phyloP scores from a whole-genome alignment of 2,113 vertebrate genomes.

The Connochaetes taurinus region DNA sequence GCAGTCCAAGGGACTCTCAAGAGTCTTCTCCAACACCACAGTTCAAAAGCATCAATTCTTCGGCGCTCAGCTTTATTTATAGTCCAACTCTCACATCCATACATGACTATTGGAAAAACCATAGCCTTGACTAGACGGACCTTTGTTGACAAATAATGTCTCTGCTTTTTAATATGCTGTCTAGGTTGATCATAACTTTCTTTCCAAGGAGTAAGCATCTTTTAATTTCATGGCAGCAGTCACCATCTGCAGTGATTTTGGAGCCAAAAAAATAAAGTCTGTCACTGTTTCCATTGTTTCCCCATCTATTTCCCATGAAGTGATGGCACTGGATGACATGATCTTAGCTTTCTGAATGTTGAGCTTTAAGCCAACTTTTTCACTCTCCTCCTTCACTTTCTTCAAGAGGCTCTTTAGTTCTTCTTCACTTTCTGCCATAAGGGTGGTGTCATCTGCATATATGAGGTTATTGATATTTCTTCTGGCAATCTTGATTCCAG shows the following conservation, averaged over 20 bases:
- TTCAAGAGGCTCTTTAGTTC: too few species aligned
- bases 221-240: not conserved
- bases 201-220: not conserved
- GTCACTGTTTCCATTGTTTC: not conserved
- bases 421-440: not conserved
- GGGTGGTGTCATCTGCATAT: not conserved
- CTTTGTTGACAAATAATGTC: not conserved
- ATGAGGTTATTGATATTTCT: not conserved
- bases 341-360: too few species aligned
- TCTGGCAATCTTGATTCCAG: rapidly evolving
- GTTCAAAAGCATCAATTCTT: not conserved
- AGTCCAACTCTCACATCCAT: not conserved
- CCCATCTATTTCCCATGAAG: too few species aligned
- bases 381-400: too few species aligned
- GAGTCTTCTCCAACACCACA: not conserved
- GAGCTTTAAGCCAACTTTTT: too few species aligned
- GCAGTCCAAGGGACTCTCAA: not conserved
- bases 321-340: too few species aligned
- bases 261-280: not conserved
- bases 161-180: not conserved
- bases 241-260: not conserved
- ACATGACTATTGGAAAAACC: too few species aligned
- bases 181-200: not conserved
- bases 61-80: rapidly evolving
- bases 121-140: not conserved